A percentile compares a stretch with the other conserved stretches of the same genome.
Conservation (phyloP, 2,113 vertebrate genomes). For the Rhizomys pruinosus region DNA sequence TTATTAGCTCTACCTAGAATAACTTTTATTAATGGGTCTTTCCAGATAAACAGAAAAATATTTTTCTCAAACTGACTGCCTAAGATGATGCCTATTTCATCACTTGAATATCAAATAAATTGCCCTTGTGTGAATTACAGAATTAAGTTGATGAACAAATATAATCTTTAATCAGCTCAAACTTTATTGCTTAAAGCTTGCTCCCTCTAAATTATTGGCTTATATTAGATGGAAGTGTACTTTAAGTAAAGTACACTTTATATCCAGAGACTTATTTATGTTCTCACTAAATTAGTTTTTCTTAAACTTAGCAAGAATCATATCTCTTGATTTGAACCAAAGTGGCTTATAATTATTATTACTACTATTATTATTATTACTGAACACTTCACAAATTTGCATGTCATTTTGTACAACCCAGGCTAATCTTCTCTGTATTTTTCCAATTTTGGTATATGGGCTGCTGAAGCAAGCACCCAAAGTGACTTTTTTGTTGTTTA, state of each 20-base stretch:
- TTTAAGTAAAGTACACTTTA: neutral
- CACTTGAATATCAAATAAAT: neutral
- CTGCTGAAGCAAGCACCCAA: no score
- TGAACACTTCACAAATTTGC: no score
- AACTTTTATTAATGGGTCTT: neutral
- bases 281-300: neutral
- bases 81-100: neutral
- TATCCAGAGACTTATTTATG: neutral
- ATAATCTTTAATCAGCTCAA: constrained; percentile 18
- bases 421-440: no score
- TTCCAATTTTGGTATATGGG: no score
- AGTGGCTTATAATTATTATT: no score
- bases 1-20: neutral
- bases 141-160: constrained; percentile 20
- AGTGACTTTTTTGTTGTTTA: neutral
- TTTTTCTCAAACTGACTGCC: neutral
- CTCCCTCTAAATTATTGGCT: neutral
- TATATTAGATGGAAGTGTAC: neutral
- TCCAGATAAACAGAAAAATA: neutral
- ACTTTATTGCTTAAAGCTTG: constrained; percentile 18
- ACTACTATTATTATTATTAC: no score
- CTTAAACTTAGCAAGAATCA: constrained; percentile 18
- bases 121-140: neutral
- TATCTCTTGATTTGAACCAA: neutral
- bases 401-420: no score